phyloP scores from a whole-genome alignment of 2,797 vertebrate species.

The Coreius guichenoti region DNA sequence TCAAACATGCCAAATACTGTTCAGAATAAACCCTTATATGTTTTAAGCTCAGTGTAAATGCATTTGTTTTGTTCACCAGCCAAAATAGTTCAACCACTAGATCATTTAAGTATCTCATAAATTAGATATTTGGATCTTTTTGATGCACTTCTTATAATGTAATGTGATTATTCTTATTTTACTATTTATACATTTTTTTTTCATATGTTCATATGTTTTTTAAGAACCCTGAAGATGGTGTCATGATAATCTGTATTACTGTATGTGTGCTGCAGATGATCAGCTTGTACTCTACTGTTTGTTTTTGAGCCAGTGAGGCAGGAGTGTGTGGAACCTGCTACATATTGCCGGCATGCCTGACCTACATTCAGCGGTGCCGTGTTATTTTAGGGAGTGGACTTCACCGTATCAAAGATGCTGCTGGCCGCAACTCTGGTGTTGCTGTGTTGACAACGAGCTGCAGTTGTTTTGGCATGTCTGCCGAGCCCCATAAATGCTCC shows the following conservation, averaged over 20 bases:
- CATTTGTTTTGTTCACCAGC: not conserved
- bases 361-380: constrained; percentile 65
- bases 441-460: constrained; percentile 47
- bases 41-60: not conserved
- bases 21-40: not conserved
- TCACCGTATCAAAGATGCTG: constrained; percentile 47
- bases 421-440: constrained; percentile 35
- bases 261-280: constrained; percentile 16
- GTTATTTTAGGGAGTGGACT: constrained; percentile 62
- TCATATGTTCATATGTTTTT: not conserved
- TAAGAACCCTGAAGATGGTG: not conserved
- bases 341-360: constrained; percentile 57
- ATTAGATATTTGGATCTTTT: not conserved
- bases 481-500: not conserved
- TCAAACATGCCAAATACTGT: not conserved
- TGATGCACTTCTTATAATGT: not conserved
- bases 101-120: not conserved
- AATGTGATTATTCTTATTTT: not conserved
- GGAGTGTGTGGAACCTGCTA: constrained; percentile 43
- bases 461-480: constrained; percentile 53
- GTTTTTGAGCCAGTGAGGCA: constrained; percentile 52
- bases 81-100: not conserved
- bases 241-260: constrained; percentile 5
- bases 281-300: constrained; percentile 53
- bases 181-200: not conserved